phyloP scores from a whole-genome alignment of 2,797 vertebrate genomes.

The Mormyrops attenuatus region DNA sequence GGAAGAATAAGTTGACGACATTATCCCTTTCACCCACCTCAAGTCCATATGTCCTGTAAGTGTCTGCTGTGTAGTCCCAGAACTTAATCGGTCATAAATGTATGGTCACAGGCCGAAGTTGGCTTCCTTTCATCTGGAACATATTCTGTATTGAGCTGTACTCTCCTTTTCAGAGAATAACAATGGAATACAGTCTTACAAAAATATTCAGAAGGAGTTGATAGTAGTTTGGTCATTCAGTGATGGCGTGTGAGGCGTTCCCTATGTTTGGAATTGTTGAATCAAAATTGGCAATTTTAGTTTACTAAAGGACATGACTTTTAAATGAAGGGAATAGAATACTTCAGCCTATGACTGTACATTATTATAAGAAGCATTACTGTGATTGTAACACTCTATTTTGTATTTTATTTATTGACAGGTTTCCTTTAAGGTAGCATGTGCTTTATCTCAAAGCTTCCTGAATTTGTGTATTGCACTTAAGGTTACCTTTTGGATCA shows the following conservation, averaged over 20 bases:
- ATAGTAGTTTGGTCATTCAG: neutral
- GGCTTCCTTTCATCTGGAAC: conserved; percentile 27
- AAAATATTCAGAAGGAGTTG: neutral
- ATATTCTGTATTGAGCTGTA: conserved; percentile 33
- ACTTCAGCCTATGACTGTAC: conserved; percentile 53
- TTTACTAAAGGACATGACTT: conserved; percentile 44
- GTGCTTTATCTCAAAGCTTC: conserved; percentile 37
- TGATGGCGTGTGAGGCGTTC: neutral
- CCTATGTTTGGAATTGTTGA: neutral
- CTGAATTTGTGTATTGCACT: conserved; percentile 36
- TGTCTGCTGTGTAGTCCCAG: conserved; percentile 6
- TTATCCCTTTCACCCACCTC: conserved; percentile 12
- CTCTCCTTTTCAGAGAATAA: conserved; percentile 12
- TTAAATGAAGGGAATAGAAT: conserved; percentile 37
- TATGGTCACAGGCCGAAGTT: conserved; percentile 45
- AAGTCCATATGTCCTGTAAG: conserved; percentile 17
- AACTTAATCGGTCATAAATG: conserved; percentile 29
- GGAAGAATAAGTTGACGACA: neutral
- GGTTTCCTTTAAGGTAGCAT: conserved; percentile 26
- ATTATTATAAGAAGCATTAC: conserved; percentile 42
- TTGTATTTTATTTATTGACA: conserved; percentile 45
- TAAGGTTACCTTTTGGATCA: conserved; percentile 33
- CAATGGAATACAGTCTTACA: neutral
- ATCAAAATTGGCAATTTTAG: neutral
- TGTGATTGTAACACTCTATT: conserved; percentile 36